Base-by-base conservation (phyloP, 2,797 vertebrate genomes). In the Decapterus maruadsi region DNA sequence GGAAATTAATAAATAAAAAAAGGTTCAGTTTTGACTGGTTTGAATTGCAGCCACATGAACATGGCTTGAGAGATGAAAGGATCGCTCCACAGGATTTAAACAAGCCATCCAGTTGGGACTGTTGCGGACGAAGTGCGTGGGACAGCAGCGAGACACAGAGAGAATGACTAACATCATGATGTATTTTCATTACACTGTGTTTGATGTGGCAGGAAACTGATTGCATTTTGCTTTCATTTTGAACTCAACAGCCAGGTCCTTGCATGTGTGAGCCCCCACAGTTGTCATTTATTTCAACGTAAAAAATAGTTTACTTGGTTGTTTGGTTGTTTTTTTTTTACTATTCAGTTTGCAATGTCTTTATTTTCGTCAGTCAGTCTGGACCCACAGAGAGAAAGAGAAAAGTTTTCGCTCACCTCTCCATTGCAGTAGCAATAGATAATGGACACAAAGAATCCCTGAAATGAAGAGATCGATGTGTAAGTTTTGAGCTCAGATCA, bases 351-450 rank as follows among this genome's bases (percentile, higher is more conserved):
- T 13, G 40, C 8, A 48, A n/a, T 17, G 12, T 12, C 54, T 31
- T 36, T 13, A 57, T 19, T 19, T 59, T 4, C 19, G n/a, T 68
- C 54, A 58, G 9, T 20, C 22, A 56, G 20, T 36, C 48, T 57
- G n/a, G 20, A 14, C 17, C 31, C 31, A 34, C 31, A 34, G 31
- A 51, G 3, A 17, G 12, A 4, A 46, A 34, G 48, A 53, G 63
- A 22, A 0, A 0, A 45, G 31, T 34, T 5, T 57, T 1, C 2
- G 92, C 96, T 95, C 87, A 97, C 97, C 96, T 98, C 97, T 68
- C 96, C 97, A 4, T 97, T 97, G 92, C 97, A 97, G 91, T 94
- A 98, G 84, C 97, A 98, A 73, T 97, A 98, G 77, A 98, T 96
- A 68, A 98, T 95, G 54, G 97, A 97, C 79, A 98, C 97, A 83